Evolutionary conservation across 2,113 vertebrate genomes (phyloP).

Genomic region (Melanotaenia duboulayi): DNA sequence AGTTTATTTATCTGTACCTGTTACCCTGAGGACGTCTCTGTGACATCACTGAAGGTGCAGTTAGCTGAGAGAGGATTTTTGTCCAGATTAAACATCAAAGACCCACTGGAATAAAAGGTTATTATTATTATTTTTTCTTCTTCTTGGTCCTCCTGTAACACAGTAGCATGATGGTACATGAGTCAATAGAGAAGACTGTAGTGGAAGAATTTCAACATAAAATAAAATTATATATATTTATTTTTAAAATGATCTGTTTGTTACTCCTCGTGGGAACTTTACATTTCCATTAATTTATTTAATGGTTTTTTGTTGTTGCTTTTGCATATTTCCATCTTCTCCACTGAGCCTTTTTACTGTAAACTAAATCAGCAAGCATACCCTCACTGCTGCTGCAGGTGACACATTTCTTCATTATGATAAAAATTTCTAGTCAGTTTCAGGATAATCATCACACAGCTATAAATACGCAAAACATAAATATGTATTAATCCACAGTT

Average conservation of each 20-base stretch:
- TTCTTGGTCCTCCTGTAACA: neutral
- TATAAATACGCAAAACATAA: constrained; percentile 8
- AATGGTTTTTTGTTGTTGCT: no score
- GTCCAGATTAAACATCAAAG: constrained; percentile 63
- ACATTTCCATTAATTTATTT: no score
- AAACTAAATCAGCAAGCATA: neutral
- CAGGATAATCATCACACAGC: constrained; percentile 9
- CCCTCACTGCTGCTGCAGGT: neutral
- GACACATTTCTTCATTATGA: neutral
- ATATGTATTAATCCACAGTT: constrained; percentile 13
- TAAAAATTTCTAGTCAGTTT: neutral
- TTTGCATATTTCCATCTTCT: no score
- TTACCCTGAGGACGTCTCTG: constrained; percentile 36
- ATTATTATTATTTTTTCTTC: constrained; percentile 27
- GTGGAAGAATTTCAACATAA: constrained; percentile 5
- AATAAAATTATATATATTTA: neutral
- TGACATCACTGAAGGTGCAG: constrained; percentile 45
- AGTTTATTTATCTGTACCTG: constrained; percentile 34
- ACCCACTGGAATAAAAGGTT: constrained; percentile 55
- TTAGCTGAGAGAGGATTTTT: constrained; percentile 65
- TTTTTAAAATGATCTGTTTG: neutral
- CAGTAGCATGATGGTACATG: constrained; percentile 6
- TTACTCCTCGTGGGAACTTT: neutral
- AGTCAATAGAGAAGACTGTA: constrained; percentile 2
- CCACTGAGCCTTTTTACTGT: no score